A percentile compares a stretch with the other conserved stretches of the same genome.
These are phyloP conservation scores for Selene dorsalis DNA, from an alignment of 2,797 vertebrate species.

Conservation along the genomic window DNA sequence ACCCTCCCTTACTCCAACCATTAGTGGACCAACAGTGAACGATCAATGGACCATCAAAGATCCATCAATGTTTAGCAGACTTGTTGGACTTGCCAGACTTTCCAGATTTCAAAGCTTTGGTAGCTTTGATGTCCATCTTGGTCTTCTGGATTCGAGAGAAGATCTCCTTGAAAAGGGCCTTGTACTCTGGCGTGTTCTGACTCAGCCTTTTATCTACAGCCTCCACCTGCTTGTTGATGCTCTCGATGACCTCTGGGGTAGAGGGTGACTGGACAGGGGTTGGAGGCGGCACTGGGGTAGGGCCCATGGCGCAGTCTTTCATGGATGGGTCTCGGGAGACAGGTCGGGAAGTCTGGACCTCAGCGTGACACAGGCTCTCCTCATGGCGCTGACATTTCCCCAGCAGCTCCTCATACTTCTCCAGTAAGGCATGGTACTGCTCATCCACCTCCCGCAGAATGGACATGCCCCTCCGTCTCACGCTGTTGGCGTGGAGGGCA, in stretches of 20 bases:
- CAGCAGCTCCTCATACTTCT: slow-evolving; percentile 97
- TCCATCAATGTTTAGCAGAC: slow-evolving; percentile 75
- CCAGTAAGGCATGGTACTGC: slow-evolving; percentile 96
- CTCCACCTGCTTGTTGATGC: slow-evolving; percentile 93
- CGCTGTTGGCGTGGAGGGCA: slow-evolving; percentile 93
- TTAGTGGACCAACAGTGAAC: too few species aligned
- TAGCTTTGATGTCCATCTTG: slow-evolving; percentile 95
- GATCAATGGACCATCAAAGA: background rate
- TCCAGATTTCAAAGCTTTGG: slow-evolving; percentile 82
- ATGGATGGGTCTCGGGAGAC: slow-evolving; percentile 97
- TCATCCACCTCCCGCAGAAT: slow-evolving; percentile 98
- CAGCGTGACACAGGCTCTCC: slow-evolving; percentile 91
- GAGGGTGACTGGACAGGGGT: slow-evolving; percentile 86
- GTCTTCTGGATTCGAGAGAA: slow-evolving; percentile 99
- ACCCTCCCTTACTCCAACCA: background rate
- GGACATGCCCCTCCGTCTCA: slow-evolving; percentile 95
- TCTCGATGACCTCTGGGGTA: slow-evolving; percentile 87
- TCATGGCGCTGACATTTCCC: slow-evolving; percentile 94
- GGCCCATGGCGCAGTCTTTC: slow-evolving; percentile 89
- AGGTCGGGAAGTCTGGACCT: slow-evolving; percentile 94
- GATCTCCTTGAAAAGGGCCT: slow-evolving; percentile 98
- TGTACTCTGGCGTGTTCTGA: slow-evolving; percentile 97
- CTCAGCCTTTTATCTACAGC: slow-evolving; percentile 95
- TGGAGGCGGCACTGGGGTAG: slow-evolving; percentile 75
- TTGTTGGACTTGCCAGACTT: slow-evolving; percentile 79